These are phyloP conservation scores for Chironomus tepperi DNA, from an alignment of 1,140 invertebrate species.

Conservation along the genomic window DNA sequence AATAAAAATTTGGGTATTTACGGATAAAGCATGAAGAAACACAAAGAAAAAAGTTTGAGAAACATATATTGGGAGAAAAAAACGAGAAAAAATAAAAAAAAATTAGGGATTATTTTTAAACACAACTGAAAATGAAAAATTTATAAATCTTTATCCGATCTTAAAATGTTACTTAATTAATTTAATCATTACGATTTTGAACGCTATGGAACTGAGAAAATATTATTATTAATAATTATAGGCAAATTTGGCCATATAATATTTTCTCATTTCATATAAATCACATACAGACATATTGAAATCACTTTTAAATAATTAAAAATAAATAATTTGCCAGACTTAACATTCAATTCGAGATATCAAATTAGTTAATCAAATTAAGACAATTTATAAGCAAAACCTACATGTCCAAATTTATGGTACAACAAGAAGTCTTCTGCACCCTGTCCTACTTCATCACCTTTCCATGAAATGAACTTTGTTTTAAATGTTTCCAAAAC, in stretches of 20 bases:
- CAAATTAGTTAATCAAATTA: too few species aligned
- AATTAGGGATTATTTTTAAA: not conserved
- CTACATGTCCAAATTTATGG: constrained; percentile 86
- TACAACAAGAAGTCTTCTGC: constrained; percentile 78
- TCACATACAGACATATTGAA: not conserved
- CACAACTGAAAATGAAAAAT: too few species aligned
- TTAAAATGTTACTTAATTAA: too few species aligned
- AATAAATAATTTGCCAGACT: not conserved
- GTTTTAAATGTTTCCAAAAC: constrained; percentile 81
- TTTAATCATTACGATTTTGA: too few species aligned
- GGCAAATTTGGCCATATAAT: constrained; percentile 7
- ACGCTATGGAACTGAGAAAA: too few species aligned
- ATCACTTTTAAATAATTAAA: constrained; percentile 2
- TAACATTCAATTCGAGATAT: too few species aligned
- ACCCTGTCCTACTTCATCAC: constrained; percentile 59
- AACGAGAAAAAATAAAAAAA: constrained; percentile 25
- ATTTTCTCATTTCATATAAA: not conserved
- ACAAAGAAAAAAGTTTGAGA: constrained; percentile 4
- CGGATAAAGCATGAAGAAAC: constrained; percentile 16
- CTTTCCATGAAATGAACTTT: constrained; percentile 70
- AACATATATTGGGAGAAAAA: constrained; percentile 19
- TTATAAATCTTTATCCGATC: too few species aligned
- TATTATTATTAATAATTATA: not conserved
- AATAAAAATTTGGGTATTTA: not conserved
- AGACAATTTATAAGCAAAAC: constrained; percentile 36